Conservation (phyloP, 2,113 vertebrate species). For the Orthonyx spaldingii region DNA sequence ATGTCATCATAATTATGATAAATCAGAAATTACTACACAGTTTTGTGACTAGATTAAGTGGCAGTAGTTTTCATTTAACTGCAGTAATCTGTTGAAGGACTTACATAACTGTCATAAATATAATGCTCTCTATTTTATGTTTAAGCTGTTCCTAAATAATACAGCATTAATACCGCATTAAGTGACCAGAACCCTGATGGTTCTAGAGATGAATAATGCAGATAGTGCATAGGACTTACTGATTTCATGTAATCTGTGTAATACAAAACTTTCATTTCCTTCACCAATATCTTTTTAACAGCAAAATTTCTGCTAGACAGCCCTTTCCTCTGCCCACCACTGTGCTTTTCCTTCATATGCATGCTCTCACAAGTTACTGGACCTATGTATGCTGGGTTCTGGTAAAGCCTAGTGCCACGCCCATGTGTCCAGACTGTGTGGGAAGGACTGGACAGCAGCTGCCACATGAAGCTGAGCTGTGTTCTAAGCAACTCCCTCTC, state of each 20-base stretch:
- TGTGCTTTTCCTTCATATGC: background rate
- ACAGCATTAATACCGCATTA: background rate
- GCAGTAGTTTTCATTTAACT: conserved; percentile 33
- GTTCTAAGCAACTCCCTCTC: background rate
- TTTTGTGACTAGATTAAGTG: conserved; percentile 39
- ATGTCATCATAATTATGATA: conserved; percentile 52
- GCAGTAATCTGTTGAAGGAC: conserved; percentile 42
- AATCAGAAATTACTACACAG: conserved; percentile 44
- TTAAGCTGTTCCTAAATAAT: conserved; percentile 10
- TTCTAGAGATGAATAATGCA: background rate
- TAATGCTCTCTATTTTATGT: background rate
- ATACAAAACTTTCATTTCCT: background rate
- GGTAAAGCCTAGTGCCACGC: background rate
- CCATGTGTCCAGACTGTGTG: fast-evolving
- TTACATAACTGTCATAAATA: background rate
- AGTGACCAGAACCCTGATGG: background rate
- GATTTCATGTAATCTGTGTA: background rate
- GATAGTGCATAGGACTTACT: background rate
- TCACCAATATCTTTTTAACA: background rate
- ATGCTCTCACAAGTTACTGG: background rate
- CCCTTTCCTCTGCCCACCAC: background rate
- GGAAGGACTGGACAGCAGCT: background rate
- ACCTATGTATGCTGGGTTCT: background rate
- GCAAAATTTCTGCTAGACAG: background rate
- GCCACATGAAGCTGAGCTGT: fast-evolving